Base-by-base conservation (phyloP, 2,113 vertebrate genomes). In the Sapajus apella region DNA sequence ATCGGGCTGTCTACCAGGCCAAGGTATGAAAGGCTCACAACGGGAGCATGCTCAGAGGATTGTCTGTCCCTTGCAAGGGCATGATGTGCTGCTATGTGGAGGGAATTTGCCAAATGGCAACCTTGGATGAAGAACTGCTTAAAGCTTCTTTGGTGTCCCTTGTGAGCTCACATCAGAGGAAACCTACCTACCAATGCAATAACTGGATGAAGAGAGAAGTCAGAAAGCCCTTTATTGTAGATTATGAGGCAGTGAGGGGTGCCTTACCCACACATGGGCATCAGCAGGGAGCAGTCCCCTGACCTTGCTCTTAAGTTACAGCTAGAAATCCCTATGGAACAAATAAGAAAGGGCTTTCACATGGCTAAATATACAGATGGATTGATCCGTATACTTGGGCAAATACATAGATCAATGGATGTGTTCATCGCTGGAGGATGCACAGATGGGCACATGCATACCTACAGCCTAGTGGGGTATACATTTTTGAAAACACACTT, bases 61-160 rank as follows among this genome's bases (percentile, higher is more conserved):
- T 10, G 27, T 6, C 27, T 4, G 0, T 37, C 27, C 27, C 55
- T 43, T 5, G 40, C 8, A 12, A 12, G 25, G 85, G 45, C 11
- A 27, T 0, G 0, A 8, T 0, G 3, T 4, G 2, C 35, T 5
- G 3, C n/a, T 40, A 16, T 0, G 20, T 43, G 21, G 8, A 3
- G 37, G 37, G 52, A 5, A 3, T 61, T 35, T 35, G 9, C 27
- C 35, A 35, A 11, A 30, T 5, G 13, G 30, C 6, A 35, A n/a
- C 13, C 40, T 13, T 2, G 70, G 10, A 16, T 14, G 55, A 45
- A 47, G 76, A 87, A 4, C 30, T 5, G 30, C 77, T 21, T 3
- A n/a, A 1, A 17, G 45, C 17, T 50, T 30, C 45, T 52, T 21
- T 72, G 91, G n/a, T 37, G 40, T 58, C 35, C 25, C 2, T 0